Base-by-base conservation (phyloP, 2,113 vertebrate genomes). In the Chionis minor region DNA sequence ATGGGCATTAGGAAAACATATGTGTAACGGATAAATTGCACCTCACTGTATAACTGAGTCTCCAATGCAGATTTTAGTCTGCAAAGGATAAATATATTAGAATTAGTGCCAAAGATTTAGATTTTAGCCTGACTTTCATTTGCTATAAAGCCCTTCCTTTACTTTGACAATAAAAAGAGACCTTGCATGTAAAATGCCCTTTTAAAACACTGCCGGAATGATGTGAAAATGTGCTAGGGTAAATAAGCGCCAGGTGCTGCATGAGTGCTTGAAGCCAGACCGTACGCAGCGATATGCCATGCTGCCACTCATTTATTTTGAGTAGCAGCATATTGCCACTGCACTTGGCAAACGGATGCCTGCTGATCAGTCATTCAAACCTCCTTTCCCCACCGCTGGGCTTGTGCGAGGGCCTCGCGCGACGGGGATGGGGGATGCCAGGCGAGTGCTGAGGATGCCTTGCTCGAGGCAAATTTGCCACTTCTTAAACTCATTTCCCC, bases 41-140 rank as follows among this genome's bases (percentile, higher is more conserved):
- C 69, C 78, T 95, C 65, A 56, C 54, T 65, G 16, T 71, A 17
- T 79, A 88, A 75, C 38, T 42, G 71, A 72, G 44, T 86, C 38
- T 86, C 32, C 65, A 69, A 30, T 80, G 71, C 44, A 94, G 71
- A 86, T 92, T 88, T 93, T 80, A 83, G 78, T 77, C 71, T 94
- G 45, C 81, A 72, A 86, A 59, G 45, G 71, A 88, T 77, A 73
- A 35, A 73, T 73, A 82, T 94, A 59, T 51, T 85, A 88, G 45
- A 83, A 92, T 95, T 85, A 79, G 26, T 91, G 78, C 61, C 70
- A 92, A 90, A 93, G 18, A 56, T 71, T 78, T 23, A 47, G 59
- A 81, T 84, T 86, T 84, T 27, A 70, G 35, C 58, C 67, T 90
- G 75, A 26, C 10, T 94, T 78, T 80, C 45, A 22, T 87, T 84